A percentile compares a stretch with the other conserved stretches of the same genome.
Conservation (phyloP, 53 echinoderm and acorn worm genomes). For the Holothuria scabra region DNA sequence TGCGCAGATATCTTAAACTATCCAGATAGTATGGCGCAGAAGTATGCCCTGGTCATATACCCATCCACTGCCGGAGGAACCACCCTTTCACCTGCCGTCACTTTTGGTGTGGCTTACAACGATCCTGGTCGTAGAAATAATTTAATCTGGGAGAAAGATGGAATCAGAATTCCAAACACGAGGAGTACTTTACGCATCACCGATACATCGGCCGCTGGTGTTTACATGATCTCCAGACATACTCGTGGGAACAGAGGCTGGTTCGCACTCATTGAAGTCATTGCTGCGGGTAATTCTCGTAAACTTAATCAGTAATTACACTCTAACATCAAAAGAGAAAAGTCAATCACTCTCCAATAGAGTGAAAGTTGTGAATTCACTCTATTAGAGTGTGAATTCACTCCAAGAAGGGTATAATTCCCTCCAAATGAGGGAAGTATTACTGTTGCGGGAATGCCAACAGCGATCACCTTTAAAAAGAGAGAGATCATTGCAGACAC, state of each 20-base stretch:
- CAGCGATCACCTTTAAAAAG: too few species aligned
- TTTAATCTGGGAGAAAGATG: not conserved
- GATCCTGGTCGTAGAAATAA: not conserved
- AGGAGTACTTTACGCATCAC: not conserved
- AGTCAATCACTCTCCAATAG: too few species aligned
- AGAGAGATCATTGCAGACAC: too few species aligned
- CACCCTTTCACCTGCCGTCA: not conserved
- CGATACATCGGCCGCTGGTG: not conserved
- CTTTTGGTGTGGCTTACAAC: not conserved
- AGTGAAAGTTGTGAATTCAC: too few species aligned
- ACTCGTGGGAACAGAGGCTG: not conserved
- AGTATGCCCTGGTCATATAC: constrained; percentile 9
- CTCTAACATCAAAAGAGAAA: too few species aligned
- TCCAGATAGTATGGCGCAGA: not conserved
- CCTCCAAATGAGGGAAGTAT: too few species aligned
- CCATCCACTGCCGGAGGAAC: constrained; percentile 14
- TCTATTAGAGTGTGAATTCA: too few species aligned
- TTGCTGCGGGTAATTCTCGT: too few species aligned
- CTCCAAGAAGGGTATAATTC: too few species aligned
- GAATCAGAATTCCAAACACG: not conserved
- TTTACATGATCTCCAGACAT: constrained; percentile 15
- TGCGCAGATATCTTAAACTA: constrained; percentile 1
- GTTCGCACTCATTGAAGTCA: constrained; percentile 11
- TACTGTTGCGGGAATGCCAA: too few species aligned
- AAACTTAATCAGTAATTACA: too few species aligned